A percentile compares a stretch with the other conserved stretches of the same genome.
Evolutionary conservation across 2,113 vertebrate genomes (phyloP).

Genomic region (Thryonomys swinderianus): DNA sequence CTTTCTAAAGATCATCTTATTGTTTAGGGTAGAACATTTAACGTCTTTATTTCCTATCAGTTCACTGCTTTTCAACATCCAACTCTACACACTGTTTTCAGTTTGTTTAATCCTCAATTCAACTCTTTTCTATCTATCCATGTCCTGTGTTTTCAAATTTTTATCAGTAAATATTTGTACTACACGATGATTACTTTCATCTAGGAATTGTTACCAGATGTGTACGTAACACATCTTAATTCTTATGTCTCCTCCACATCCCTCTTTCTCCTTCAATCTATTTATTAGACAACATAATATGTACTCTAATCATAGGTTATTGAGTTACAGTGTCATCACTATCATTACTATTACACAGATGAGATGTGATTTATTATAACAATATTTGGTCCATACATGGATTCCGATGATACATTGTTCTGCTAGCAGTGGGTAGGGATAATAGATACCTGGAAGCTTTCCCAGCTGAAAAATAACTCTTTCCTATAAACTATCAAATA

Average conservation of each 20-base stretch:
- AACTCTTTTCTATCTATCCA: not conserved
- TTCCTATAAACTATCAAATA: conserved; percentile 46
- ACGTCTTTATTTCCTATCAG: conserved; percentile 35
- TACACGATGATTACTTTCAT: not conserved
- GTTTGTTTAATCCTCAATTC: conserved; percentile 26
- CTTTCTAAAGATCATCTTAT: conserved; percentile 8
- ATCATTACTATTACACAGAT: conserved; percentile 28
- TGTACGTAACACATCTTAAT: not conserved
- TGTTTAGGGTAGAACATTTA: not conserved
- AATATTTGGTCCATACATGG: not conserved
- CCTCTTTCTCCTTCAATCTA: not conserved
- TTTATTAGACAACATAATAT: not conserved
- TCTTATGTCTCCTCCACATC: not conserved
- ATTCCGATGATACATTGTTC: conserved; percentile 37
- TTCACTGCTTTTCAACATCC: conserved; percentile 8
- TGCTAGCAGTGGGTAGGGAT: not conserved
- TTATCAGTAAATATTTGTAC: not conserved
- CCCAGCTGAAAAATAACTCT: conserved; percentile 47
- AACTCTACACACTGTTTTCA: not conserved
- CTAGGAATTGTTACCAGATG: not conserved
- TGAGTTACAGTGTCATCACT: not conserved
- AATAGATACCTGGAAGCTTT: not conserved
- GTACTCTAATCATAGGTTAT: conserved; percentile 14
- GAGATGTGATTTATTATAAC: conserved; percentile 42
- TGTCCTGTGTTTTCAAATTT: not conserved